These are phyloP conservation scores for Acrocyrtus sp. DNA, from an alignment of 2,888 invertebrate genomes.

Conservation along the genomic window DNA sequence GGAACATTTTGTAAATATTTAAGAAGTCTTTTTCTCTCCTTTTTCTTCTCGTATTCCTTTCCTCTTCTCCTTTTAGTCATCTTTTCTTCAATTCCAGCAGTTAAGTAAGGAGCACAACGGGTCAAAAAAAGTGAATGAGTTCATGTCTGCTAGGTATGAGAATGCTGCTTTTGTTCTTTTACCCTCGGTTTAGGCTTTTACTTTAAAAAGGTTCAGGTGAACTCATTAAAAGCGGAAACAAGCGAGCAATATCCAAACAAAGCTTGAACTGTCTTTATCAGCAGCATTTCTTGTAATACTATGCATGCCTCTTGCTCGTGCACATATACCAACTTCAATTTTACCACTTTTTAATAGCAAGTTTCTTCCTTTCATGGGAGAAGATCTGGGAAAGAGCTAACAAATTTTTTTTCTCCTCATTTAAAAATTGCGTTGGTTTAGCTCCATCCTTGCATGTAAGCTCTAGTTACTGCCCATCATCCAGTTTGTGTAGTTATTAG, in stretches of 20 bases:
- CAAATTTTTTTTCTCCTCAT: not conserved
- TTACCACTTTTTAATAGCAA: not conserved
- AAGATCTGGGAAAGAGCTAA: not conserved
- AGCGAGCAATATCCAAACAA: slow-evolving; percentile 8
- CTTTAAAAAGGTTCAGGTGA: slow-evolving; percentile 33
- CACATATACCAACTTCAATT: not conserved
- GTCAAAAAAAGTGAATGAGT: slow-evolving; percentile 49
- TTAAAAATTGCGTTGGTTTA: not conserved
- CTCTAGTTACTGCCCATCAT: not conserved
- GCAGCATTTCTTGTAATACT: too few relatives aligned
- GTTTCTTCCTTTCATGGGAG: not conserved
- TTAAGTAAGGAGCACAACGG: slow-evolving; percentile 32
- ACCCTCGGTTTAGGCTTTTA: not conserved
- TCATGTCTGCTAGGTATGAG: not conserved
- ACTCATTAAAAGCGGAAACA: slow-evolving; percentile 43
- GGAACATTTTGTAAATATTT: slow-evolving; percentile 54
- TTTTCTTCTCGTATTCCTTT: slow-evolving; percentile 22
- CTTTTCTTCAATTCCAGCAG: slow-evolving; percentile 14
- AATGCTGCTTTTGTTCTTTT: slow-evolving; percentile 17
- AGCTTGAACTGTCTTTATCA: not conserved
- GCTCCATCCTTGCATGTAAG: not conserved
- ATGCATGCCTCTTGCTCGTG: too few relatives aligned
- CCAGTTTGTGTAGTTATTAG: not conserved
- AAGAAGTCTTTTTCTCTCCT: slow-evolving; percentile 48
- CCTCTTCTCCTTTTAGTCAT: slow-evolving; percentile 25